Base-by-base conservation (phyloP, 2,888 invertebrate species). In the Diaphora mendica region DNA sequence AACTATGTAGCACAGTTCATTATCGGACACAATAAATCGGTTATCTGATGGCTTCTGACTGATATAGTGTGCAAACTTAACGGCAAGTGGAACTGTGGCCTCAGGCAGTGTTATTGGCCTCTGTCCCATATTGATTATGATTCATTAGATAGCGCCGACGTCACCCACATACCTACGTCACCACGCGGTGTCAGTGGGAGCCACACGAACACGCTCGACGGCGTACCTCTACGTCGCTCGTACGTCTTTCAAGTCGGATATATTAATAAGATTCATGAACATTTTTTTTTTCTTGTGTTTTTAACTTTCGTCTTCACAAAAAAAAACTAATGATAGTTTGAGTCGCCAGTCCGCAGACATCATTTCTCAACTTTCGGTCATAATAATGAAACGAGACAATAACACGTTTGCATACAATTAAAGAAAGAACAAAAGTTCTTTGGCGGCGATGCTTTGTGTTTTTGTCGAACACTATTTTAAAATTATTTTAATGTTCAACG, bases 111-210 rank as follows among this genome's bases (percentile, higher is more conserved):
- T 51, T 33, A 68, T 20, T 35, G 35, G 55, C 68, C 51, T 15
- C n/a, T 35, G 68, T 68, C 68, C 68, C 44, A 51, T 68, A 35
- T 35, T 35, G 35, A 68, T 68, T 51, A 35, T 30, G 68, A 55
- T 35, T 68, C 35, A 39, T 55, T 68, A 39, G 68, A 20, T 33
- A 67, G 23, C 55, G 35, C 39, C n/a, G 13, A 39, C 68, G 55
- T 59, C 68, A 68, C n/a, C 55, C 17, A 26, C 68, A 48, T 33
- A n/a, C n/a, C n/a, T n/a, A 35, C 68, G 26, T 39, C 35, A 55
- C n/a, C 13, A 23, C 5, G 30, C 26, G 62, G 13, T 62, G 13
- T 5, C 51, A 48, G 51, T 35, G 35, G n/a, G n/a, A 30, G 33
- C 26, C 23, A 55, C 51, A 68, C 68, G 13, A 35, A 68, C 35